Percentiles rank a stretch among this genome's conserved stretches.
Evolutionary conservation across 2,888 invertebrate genomes (phyloP).

Genomic region (Mesochorus sp.): DNA sequence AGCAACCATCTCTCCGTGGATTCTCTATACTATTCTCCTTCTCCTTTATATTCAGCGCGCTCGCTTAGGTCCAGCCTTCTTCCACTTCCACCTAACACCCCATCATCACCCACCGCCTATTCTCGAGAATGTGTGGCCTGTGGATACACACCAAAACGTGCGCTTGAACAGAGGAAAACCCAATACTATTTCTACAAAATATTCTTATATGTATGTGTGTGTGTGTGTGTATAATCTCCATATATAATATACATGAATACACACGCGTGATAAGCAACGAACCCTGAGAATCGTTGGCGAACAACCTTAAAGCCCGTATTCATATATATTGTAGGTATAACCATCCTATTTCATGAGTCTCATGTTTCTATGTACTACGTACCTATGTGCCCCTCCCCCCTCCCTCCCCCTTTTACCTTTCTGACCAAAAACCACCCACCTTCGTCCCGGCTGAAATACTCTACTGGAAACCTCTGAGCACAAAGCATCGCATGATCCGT

Average conservation of each 20-base stretch:
- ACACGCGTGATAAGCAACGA: conserved; percentile 33
- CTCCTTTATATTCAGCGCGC: conserved; percentile 74
- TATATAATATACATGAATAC: neutral
- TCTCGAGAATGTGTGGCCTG: conserved; percentile 5
- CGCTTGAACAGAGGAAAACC: conserved; percentile 36
- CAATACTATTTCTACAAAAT: neutral
- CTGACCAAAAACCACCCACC: conserved; percentile 60
- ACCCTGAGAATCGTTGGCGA: conserved; percentile 52
- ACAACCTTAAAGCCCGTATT: conserved; percentile 33
- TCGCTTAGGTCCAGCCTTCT: conserved; percentile 76
- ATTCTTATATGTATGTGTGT: neutral
- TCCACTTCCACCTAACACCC: conserved; percentile 73
- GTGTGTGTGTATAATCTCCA: conserved; percentile 3
- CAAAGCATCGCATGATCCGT: conserved; percentile 57
- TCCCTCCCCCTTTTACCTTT: neutral
- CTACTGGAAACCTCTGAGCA: conserved; percentile 49
- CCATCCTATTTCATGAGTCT: conserved; percentile 28
- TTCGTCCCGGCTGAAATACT: conserved; percentile 28
- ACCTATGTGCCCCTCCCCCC: conserved; percentile 23
- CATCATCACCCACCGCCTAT: conserved; percentile 65
- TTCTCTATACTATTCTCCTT: conserved; percentile 68
- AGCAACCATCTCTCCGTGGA: conserved; percentile 65
- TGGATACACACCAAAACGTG: conserved; percentile 31
- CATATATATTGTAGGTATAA: conserved; percentile 3
- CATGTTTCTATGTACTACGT: conserved; percentile 53